These are phyloP conservation scores for Marasmarcha lunaedactyla DNA, from an alignment of 2,888 invertebrate species.

Conservation along the genomic window DNA sequence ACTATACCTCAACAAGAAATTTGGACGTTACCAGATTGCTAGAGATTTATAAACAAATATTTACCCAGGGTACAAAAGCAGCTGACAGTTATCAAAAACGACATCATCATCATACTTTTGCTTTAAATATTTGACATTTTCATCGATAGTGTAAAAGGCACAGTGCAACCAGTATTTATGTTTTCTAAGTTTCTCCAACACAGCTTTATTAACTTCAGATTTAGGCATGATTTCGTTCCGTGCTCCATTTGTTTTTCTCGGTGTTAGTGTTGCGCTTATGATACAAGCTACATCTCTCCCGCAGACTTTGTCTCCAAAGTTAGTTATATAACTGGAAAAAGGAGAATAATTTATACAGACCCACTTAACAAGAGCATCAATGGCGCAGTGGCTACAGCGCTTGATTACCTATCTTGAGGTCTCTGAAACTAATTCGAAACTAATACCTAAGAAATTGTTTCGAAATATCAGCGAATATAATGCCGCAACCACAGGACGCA, in stretches of 20 bases:
- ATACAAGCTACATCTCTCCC: slow-evolving; percentile 43
- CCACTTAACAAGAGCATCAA: too few relatives aligned
- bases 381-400: too few relatives aligned
- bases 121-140: slow-evolving; percentile 69
- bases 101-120: slow-evolving; percentile 59
- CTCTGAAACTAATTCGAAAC: too few relatives aligned
- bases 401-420: too few relatives aligned
- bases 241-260: slow-evolving; percentile 10
- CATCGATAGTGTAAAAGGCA: slow-evolving; percentile 68
- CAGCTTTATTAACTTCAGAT: slow-evolving; percentile 13
- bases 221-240: slow-evolving; percentile 3
- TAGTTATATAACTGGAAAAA: slow-evolving; percentile 60
- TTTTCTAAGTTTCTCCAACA: slow-evolving; percentile 42
- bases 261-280: slow-evolving; percentile 32
- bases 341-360: slow-evolving; percentile 14
- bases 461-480: too few relatives aligned
- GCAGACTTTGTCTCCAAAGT: slow-evolving; percentile 64
- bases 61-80: slow-evolving; percentile 79
- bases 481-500: too few relatives aligned
- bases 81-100: slow-evolving; percentile 71
- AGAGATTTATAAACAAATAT: too few relatives aligned
- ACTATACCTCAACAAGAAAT: too few relatives aligned
- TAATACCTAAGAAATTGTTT: too few relatives aligned
- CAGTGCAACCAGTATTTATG: slow-evolving; percentile 77
- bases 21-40: too few relatives aligned